Conservation (phyloP, 2,797 vertebrate genomes). For the Naso thynnoides region DNA sequence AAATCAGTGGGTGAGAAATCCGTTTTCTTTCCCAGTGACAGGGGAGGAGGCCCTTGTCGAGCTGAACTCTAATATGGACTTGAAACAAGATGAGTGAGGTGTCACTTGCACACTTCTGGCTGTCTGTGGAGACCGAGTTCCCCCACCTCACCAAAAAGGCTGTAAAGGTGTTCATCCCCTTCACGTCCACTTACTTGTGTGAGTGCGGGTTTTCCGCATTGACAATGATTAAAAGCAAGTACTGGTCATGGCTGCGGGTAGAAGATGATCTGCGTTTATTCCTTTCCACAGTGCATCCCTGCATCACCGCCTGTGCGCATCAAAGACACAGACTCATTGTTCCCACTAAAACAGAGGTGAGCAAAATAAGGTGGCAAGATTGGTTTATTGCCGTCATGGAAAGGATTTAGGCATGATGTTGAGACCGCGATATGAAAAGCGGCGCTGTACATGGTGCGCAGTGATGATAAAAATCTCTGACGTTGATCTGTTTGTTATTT, state of each 20-base stretch:
- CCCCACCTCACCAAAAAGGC: constrained; percentile 2
- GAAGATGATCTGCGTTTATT: constrained; percentile 13
- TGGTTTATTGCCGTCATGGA: no score
- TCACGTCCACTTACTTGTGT: constrained; percentile 12
- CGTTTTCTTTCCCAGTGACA: no score
- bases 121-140: constrained; percentile 8
- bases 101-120: not conserved
- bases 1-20: no score
- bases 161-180: constrained; percentile 4
- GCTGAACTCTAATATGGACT: no score
- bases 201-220: not conserved
- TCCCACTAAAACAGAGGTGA: not conserved
- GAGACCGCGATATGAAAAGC: no score
- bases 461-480: no score
- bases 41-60: no score
- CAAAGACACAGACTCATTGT: not conserved
- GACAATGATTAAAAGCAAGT: constrained; percentile 15
- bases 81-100: no score
- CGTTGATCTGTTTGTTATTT: no score
- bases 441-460: no score
- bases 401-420: no score
- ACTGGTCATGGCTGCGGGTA: constrained; percentile 11
- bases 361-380: no score
- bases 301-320: not conserved
- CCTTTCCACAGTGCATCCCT: not conserved